phyloP scores from a whole-genome alignment of 1,140 invertebrate genomes.

The Polyergus mexicanus region DNA sequence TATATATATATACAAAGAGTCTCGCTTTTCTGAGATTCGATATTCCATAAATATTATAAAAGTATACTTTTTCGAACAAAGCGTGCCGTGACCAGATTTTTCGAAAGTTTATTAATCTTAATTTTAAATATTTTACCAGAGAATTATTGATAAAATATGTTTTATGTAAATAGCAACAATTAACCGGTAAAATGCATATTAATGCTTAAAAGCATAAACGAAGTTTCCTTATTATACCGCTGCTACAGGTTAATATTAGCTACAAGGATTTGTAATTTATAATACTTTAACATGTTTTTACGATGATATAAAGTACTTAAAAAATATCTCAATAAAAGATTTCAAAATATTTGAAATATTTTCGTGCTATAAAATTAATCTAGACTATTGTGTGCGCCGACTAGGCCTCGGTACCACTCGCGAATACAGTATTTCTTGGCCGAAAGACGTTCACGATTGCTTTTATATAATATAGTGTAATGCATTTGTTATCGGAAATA shows the following conservation, averaged over 20 bases:
- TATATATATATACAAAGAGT: background rate
- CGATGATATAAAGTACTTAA: background rate
- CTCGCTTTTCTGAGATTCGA: background rate
- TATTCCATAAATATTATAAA: background rate
- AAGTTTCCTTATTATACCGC: background rate
- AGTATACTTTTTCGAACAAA: background rate
- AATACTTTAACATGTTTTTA: background rate
- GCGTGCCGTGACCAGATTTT: background rate
- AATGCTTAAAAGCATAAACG: background rate
- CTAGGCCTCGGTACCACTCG: background rate
- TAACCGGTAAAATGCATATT: background rate
- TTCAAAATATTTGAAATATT: constrained; percentile 1
- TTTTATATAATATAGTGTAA: constrained; percentile 34
- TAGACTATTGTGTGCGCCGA: background rate
- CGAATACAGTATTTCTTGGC: constrained; percentile 42
- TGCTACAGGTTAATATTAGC: constrained; percentile 1
- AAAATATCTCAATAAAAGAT: background rate
- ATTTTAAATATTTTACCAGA: background rate
- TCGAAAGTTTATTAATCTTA: background rate
- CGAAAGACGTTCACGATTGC: constrained; percentile 46
- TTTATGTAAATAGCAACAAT: background rate
- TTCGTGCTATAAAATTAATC: constrained; percentile 14
- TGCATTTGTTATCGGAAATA: constrained; percentile 32
- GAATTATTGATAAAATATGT: background rate
- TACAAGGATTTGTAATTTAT: background rate